Evolutionary conservation across 2,113 vertebrate species (phyloP).

Genomic region (Clarias batrachus): DNA sequence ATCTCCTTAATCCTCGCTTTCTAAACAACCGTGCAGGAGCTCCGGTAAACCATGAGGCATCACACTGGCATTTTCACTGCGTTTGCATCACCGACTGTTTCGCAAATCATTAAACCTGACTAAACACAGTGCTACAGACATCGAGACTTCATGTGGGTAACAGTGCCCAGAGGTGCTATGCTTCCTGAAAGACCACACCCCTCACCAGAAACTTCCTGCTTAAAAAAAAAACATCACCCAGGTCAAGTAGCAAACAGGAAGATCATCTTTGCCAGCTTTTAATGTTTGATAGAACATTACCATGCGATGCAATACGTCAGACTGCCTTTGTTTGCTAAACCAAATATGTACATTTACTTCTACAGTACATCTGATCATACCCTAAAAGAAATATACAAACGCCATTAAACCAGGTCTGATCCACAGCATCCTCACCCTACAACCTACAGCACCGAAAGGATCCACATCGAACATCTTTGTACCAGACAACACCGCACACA

Average conservation of each 20-base stretch:
- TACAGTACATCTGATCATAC: no score
- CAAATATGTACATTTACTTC: not conserved
- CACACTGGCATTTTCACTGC: not conserved
- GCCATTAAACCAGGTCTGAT: no score
- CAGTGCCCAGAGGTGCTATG: not conserved
- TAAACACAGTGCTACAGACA: not conserved
- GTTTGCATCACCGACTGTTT: not conserved
- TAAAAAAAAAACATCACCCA: not conserved
- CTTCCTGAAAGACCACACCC: constrained; percentile 4
- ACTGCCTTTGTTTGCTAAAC: not conserved
- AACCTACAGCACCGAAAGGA: no score
- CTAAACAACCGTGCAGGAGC: not conserved
- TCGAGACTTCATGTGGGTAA: not conserved
- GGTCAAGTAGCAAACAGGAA: not conserved
- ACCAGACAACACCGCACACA: no score
- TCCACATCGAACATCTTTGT: no score
- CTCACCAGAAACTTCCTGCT: not conserved
- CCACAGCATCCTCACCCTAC: no score
- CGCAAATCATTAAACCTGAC: constrained; percentile 20
- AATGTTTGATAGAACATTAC: not conserved
- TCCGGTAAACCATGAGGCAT: constrained; percentile 17
- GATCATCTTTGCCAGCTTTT: not conserved
- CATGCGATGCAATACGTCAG: not conserved
- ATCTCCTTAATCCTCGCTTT: not conserved
- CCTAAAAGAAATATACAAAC: no score